Evolutionary conservation across 2,888 invertebrate species (phyloP), one percentile per base, ranked within the genome.

Genomic region (Stenoptilia bipunctidactyla): DNA sequence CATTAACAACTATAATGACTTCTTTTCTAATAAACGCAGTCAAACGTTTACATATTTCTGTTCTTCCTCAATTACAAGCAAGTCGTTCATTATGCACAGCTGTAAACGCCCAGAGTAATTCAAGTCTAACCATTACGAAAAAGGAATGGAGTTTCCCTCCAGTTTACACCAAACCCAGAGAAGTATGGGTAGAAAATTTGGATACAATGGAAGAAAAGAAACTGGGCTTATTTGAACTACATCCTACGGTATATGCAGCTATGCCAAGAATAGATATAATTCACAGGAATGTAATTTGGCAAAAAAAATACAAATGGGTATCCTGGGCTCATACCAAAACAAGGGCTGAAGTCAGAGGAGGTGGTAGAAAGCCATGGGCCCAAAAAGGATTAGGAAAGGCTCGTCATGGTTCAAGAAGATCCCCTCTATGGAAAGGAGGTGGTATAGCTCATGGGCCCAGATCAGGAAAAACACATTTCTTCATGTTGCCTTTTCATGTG

Each of bases 351-450:
- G 90, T 93, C 40, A 82, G 89, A 37, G 97, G 97, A 27, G 95
- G 97, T 39, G 96, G 96, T 0, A 86, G 87, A 15, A 98, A 99
- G 58, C 98, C 98, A 0, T 98, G 97, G 97, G 95, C 94, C 0
- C 99, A 99, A 65, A 99, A 99, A 76, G 96, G 97, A 14, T 62
- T 87, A 15, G 99, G 99, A 0, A 87, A 88, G 50, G 93, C 98
- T 1, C 88, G 98, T 34, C 97, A 97, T 62, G 96, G 97, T 10
- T 96, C 95, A 9, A 93, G 94, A 43, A 87, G 96, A 42, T 94
- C 97, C 1, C 98, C 98, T 0, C 64, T 97, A 1, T 97, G 90
- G 75, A 85, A 84, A 47, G 90, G 91, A 0, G 96, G 98, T 58
- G 98, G 96, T 36, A 65, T 91, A 36, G 88, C 89, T 3, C 94